Evolutionary conservation across 2,888 invertebrate genomes (phyloP).

Genomic region (Tenthredo scrophulariae): DNA sequence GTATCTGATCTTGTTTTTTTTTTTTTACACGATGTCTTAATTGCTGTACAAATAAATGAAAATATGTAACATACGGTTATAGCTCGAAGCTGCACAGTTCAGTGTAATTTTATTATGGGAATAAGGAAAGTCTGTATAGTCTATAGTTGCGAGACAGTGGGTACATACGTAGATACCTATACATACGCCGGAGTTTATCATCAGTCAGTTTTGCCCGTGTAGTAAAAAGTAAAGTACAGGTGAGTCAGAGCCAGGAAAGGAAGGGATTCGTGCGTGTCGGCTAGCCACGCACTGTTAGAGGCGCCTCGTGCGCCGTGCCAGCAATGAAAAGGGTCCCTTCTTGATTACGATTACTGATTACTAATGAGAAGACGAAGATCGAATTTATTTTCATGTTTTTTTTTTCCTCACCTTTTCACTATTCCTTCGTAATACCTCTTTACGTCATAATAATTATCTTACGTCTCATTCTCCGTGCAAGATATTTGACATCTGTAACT

Average conservation of each 20-base stretch:
- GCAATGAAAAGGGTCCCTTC: slow-evolving; percentile 51
- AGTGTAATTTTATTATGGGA: background rate
- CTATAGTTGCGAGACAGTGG: background rate
- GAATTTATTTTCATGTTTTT: background rate
- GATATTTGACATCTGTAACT: background rate
- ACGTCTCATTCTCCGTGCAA: background rate
- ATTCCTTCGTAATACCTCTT: background rate
- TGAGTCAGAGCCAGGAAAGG: slow-evolving; percentile 53
- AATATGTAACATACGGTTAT: background rate
- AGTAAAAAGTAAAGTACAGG: slow-evolving; percentile 35
- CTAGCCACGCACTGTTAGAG: slow-evolving; percentile 51
- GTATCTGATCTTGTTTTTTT: background rate
- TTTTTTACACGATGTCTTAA: background rate
- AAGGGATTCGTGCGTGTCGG: slow-evolving; percentile 53
- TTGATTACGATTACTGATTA: slow-evolving; percentile 51
- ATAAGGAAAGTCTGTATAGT: slow-evolving; percentile 6
- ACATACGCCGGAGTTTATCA: background rate
- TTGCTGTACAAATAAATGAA: background rate
- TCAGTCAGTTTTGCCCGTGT: background rate
- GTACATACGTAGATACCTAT: background rate
- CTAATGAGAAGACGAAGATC: slow-evolving; percentile 22
- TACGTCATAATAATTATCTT: background rate
- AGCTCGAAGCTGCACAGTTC: background rate
- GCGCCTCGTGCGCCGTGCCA: slow-evolving; percentile 41
- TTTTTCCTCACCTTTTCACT: background rate